Base-by-base conservation (phyloP, 37 sponge, comb jelly and placozoan genomes). In the Tethya wilhelma region DNA sequence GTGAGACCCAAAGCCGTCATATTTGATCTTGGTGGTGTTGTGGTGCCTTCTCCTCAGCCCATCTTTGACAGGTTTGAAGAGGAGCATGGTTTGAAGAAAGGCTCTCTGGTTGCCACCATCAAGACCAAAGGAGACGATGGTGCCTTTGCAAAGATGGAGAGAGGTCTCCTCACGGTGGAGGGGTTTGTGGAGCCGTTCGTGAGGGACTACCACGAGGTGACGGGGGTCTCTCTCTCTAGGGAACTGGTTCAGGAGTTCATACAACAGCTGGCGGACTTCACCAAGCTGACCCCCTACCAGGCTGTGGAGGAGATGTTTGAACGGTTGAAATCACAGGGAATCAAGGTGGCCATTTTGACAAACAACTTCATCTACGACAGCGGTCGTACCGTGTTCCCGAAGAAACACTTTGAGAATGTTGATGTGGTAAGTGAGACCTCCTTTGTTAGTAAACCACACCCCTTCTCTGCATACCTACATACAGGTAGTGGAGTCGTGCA, bases 11-110 rank as follows among this genome's bases (percentile, higher is more conserved):
- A 85, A 43, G 91, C 91, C 12, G 91, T 91, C 55, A 73, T 91
- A 33, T 91, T 91, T 55, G 91, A 91, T 55, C 36, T 84, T n/a
- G 91, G 91, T 26, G 91, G 91, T 2, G 91, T 91, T 0, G 77
- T 86, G 0, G 69, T 81, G 2, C 83, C 83, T 2, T 81, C 87
- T 33, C 91, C 91, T 8, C 75, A 86, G 45, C 78, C 82, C 33
- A 68, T 78, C 22, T 80, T 91, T 31, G 63, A 57, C 30, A n/a
- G 45, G 8, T 73, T 91, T 69, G 91, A 91, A 56, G 60, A 31
- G 39, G 38, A 78, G 63, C 55, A 81, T 39, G 49, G 69, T 22
- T 71, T 91, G 2, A 40, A 56, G 22, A 29, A n/a, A 25, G 87
- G 79, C 38, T 71, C 91, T 5, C 17, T 91, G 0, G 55, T 58